Evolutionary conservation across 2,113 vertebrate genomes (phyloP).

Genomic region (Calonectris borealis): DNA sequence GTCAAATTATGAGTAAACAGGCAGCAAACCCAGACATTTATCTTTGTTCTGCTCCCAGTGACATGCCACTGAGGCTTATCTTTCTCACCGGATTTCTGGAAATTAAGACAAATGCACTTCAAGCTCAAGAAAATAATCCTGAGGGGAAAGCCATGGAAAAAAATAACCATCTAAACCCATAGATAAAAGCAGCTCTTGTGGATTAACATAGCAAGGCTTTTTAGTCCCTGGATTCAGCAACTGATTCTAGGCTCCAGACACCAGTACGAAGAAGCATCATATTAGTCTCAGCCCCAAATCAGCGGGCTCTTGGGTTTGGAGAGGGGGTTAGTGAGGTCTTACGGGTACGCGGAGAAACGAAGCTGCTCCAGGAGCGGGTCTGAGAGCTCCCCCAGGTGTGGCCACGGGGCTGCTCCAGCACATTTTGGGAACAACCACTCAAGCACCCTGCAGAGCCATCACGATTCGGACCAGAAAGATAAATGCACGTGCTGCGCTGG

Average conservation of each 20-base stretch:
- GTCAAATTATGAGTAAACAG: not conserved
- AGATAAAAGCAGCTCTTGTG: constrained; percentile 34
- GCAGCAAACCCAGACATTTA: not conserved
- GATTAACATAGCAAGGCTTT: constrained; percentile 50
- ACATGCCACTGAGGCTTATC: constrained; percentile 29
- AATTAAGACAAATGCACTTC: constrained; percentile 65
- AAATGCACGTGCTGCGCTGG: not conserved
- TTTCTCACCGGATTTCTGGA: constrained; percentile 40
- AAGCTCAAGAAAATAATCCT: constrained; percentile 61
- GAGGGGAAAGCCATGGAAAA: constrained; percentile 39
- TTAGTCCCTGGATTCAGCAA: constrained; percentile 42
- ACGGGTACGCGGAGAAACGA: fast-evolving
- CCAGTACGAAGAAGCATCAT: not conserved
- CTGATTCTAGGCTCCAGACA: not conserved
- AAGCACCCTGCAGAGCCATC: not conserved
- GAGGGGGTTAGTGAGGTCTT: not conserved
- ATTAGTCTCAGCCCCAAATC: not conserved
- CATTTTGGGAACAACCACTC: not conserved
- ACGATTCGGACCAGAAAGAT: not conserved
- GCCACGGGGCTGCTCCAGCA: not conserved
- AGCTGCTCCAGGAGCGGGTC: not conserved
- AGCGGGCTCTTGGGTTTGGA: not conserved
- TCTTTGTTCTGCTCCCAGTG: not conserved
- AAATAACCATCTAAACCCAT: constrained; percentile 41
- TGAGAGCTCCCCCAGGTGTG: not conserved